Base-by-base conservation (phyloP, 2,888 invertebrate genomes). In the Smittia aterrima region DNA sequence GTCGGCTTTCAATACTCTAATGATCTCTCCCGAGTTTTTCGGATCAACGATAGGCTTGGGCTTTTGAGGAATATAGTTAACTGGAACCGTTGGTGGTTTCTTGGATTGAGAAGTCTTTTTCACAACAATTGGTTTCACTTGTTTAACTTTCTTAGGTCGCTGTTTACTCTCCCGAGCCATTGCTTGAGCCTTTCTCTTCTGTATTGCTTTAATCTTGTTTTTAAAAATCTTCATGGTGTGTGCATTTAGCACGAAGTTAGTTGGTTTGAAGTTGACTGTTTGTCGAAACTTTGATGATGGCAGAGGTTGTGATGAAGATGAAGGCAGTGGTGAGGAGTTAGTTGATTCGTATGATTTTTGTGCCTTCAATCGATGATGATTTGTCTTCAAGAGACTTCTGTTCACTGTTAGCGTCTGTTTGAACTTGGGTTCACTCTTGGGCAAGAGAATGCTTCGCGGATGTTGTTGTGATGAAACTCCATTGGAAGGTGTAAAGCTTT, bases 1-100 rank as follows among this genome's bases (percentile, higher is more conserved):
- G 16, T 86, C 85, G 72, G 83, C 81, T 27, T 85, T 72, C 18
- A 25, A 53, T 11, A 72, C 54, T 40, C 72, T 32, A 9, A 72
- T 18, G 20, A 72, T 72, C 22, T 72, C 62, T n/a, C 72, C 72
- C 3, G 72, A 72, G 32, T 72, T 72, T 11, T 38, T 62, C 1
- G 62, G 62, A 62, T 72, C 72, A 9, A 72, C 62, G 13, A 54
- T 16, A 3, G 72, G 62, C 25, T 72, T 72, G 1, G 72, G 62
- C 20, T 72, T 72, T n/a, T 72, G 54, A 11, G 20, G 58, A 64
- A 64, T 64, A 27, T 27, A 64, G 25, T 64, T 72, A 13, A 62
- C 62, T 53, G 58, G 58, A 47, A 6, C 25, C 13, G 20, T 1
- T 22, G 32, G 16, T 22, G 41, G 41, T 70, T 70, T 40, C 2